phyloP scores from a whole-genome alignment of 1,140 invertebrate genomes.

The Drosophila kikkawai region DNA sequence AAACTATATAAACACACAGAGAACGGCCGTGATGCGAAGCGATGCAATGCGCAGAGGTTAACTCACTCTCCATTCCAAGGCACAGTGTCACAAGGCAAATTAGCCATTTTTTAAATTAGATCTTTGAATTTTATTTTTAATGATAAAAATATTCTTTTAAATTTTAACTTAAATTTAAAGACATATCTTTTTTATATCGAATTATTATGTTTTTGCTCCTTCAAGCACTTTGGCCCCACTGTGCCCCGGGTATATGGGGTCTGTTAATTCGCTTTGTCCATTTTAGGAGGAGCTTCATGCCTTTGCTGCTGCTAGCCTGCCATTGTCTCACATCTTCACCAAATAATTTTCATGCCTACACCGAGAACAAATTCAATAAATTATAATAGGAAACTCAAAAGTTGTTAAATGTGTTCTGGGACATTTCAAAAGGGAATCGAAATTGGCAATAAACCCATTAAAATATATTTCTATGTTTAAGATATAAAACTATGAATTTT shows the following conservation, averaged over 20 bases:
- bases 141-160: not conserved
- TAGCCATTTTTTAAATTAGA: not conserved
- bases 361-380: slow-evolving; percentile 13
- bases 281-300: slow-evolving; percentile 73
- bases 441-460: too few relatives aligned
- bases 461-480: too few relatives aligned
- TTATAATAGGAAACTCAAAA: not conserved
- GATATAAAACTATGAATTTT: too few relatives aligned
- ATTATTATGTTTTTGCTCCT: not conserved
- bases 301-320: slow-evolving; percentile 53
- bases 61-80: slow-evolving; percentile 15
- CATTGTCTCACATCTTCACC: slow-evolving; percentile 81
- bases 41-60: slow-evolving; percentile 36
- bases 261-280: slow-evolving; percentile 76
- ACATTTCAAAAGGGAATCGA: too few relatives aligned
- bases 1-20: slow-evolving; percentile 72
- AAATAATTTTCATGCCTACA: slow-evolving; percentile 55
- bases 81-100: slow-evolving; percentile 1
- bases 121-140: not conserved
- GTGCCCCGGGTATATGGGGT: slow-evolving; percentile 22
- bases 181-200: not conserved
- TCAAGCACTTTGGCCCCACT: not conserved
- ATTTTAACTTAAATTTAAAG: too few relatives aligned
- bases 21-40: slow-evolving; percentile 28
- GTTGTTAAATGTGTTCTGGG: too few relatives aligned